Conservation (phyloP, 2,113 vertebrate species). For the Psilopsiagon aurifrons region DNA sequence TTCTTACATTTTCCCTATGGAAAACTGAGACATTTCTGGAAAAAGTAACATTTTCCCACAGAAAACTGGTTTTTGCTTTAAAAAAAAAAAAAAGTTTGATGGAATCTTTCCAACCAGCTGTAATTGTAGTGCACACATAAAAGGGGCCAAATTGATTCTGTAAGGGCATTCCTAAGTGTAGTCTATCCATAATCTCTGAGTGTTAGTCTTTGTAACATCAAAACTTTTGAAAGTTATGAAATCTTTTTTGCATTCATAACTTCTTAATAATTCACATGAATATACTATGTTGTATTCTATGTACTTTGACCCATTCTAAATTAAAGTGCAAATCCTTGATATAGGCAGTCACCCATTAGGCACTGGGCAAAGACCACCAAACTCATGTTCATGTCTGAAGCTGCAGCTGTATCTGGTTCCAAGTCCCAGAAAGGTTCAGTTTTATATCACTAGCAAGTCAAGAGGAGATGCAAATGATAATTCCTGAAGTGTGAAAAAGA, state of each 20-base stretch:
- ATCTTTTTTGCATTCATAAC: not conserved
- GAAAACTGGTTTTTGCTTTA: not conserved
- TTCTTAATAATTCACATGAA: not conserved
- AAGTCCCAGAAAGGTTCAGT: not conserved
- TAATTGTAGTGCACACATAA: conserved; percentile 51
- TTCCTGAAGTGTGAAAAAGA: conserved; percentile 28
- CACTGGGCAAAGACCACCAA: not conserved
- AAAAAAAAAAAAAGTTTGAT: not conserved
- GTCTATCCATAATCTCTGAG: not conserved
- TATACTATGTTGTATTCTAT: not conserved
- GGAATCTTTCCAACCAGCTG: conserved; percentile 32
- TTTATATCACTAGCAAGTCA: conserved; percentile 9
- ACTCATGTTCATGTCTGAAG: not conserved
- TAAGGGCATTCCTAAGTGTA: conserved; percentile 18
- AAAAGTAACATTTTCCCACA: conserved; percentile 55
- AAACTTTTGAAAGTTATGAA: not conserved
- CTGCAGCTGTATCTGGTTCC: not conserved
- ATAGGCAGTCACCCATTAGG: not conserved
- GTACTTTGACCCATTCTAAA: not conserved
- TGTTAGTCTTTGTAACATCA: not conserved
- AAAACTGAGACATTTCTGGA: conserved; percentile 32
- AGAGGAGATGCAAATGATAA: conserved; percentile 32
- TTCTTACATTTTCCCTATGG: conserved; percentile 56
- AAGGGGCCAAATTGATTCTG: conserved; percentile 18
- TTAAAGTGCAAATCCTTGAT: not conserved